Base-by-base conservation (phyloP, 2,888 invertebrate genomes). In the Tenthredo amoena region DNA sequence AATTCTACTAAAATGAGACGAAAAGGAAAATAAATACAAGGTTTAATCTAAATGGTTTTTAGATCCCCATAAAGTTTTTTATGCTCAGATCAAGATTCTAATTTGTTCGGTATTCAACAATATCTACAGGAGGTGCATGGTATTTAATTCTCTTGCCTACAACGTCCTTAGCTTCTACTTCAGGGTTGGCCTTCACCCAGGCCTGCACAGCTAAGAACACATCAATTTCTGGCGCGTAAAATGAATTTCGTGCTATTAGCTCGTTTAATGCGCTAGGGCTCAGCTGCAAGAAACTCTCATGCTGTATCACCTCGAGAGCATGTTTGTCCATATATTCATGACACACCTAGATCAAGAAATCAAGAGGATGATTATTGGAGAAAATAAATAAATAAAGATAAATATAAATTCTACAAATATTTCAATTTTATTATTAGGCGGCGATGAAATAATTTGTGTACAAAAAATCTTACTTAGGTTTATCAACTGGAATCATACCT, bases 211-310 rank as follows among this genome's bases (percentile, higher is more conserved):
- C 98, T 90, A 96, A 95, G 94, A 99, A 99, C 88, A 99, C 99
- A 90, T 99, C 97, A 62, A 98, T 98, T 94, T 99, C 99, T 0
- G 97, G 96, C 0, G 98, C 99, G 94, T 98, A 99, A 94, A 99
- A 99, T 9, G 99, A 99, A 94, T 99, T 98, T 81, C 99, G 95
- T 82, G 96, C 96, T 50, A 99, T 94, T 10, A 99, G 95, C 91
- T 98, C 97, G 91, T 97, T 96, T 84, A 99, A 94, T 0, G 99
- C 97, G 90, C 95, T 95, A 95, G 96, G 96, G 77, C 99, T 98
- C 15, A 99, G 94, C 90, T 96, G 96, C 43, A 97, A 94, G 93
- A 99, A 99, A 4, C 97, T 96, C 87, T 98, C 97, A 89, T 98
- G 97, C 86, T 96, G 95, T 74, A 99, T 95, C 65, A 99, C 96